Evolutionary conservation across 2,888 invertebrate genomes (phyloP).

Genomic region (Pilophorus perplexus): DNA sequence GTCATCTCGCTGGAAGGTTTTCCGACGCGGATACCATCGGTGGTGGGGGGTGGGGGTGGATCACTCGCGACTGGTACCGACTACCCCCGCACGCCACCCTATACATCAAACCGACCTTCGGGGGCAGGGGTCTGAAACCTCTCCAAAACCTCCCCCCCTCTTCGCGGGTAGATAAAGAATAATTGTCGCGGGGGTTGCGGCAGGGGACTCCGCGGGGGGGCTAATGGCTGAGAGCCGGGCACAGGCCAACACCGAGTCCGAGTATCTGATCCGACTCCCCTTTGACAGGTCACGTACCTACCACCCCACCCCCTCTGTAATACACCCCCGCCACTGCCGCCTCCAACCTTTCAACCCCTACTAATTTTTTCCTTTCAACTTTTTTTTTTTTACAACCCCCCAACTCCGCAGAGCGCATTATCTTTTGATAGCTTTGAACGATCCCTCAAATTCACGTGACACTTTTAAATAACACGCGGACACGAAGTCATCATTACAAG

Average conservation of each 20-base stretch:
- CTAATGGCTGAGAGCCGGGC: constrained; percentile 38
- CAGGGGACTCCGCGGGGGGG: not conserved
- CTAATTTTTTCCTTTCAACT: constrained; percentile 1
- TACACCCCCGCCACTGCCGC: not conserved
- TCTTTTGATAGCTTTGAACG: too few relatives aligned
- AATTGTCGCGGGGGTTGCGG: constrained; percentile 35
- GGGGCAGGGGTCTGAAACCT: not conserved
- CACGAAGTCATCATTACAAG: too few relatives aligned
- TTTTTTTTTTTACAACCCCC: not conserved
- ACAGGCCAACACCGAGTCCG: constrained; percentile 40
- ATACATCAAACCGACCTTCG: constrained; percentile 50
- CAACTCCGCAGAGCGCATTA: not conserved
- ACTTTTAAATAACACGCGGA: too few relatives aligned
- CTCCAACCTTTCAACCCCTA: not conserved
- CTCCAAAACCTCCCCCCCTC: not conserved
- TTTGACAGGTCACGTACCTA: constrained; percentile 39
- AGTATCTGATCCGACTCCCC: constrained; percentile 33
- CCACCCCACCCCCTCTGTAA: not conserved
- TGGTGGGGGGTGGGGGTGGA: constrained; percentile 9
- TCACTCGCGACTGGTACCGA: constrained; percentile 48
- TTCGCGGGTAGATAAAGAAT: constrained; percentile 34
- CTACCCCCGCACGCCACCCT: constrained; percentile 50
- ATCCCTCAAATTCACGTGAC: too few relatives aligned
- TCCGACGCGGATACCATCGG: not conserved
- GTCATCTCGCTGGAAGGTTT: constrained; percentile 20